Evolutionary conservation across 1,140 invertebrate species (phyloP).

Genomic region (Conopomorpha cramerella): DNA sequence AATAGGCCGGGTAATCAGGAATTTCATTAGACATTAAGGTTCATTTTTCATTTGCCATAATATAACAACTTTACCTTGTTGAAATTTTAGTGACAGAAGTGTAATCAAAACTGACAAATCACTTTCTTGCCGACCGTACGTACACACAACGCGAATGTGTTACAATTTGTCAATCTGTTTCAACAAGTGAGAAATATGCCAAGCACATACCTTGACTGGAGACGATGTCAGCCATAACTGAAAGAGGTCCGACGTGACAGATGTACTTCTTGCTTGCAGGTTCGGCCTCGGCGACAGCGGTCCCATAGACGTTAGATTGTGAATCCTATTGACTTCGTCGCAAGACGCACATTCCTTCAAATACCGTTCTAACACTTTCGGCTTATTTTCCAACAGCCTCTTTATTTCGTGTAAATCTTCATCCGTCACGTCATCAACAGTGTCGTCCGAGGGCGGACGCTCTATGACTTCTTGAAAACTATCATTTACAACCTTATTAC

Average conservation of each 20-base stretch:
- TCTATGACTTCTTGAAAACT: not conserved
- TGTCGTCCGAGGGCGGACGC: not conserved
- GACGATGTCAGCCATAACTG: conserved; percentile 73
- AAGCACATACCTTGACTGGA: conserved; percentile 68
- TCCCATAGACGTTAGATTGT: conserved; percentile 28
- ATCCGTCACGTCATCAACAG: no score
- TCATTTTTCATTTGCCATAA: no score
- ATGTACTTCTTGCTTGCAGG: conserved; percentile 39
- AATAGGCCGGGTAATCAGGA: no score
- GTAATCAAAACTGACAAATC: no score
- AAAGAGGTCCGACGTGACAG: conserved; percentile 77
- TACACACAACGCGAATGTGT: no score
- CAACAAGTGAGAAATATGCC: no score
- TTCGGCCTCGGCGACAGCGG: conserved; percentile 46
- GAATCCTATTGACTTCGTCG: conserved; percentile 55
- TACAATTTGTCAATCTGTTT: no score
- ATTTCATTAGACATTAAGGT: no score
- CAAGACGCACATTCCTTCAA: conserved; percentile 67
- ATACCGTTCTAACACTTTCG: conserved; percentile 60
- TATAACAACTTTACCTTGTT: no score
- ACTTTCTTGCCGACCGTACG: no score
- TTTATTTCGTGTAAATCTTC: not conserved
- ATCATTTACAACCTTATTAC: not conserved
- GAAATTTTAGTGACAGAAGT: no score
- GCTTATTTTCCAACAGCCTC: not conserved